phyloP scores from a whole-genome alignment of 1,140 invertebrate species.

The Potamilus streckersoni region DNA sequence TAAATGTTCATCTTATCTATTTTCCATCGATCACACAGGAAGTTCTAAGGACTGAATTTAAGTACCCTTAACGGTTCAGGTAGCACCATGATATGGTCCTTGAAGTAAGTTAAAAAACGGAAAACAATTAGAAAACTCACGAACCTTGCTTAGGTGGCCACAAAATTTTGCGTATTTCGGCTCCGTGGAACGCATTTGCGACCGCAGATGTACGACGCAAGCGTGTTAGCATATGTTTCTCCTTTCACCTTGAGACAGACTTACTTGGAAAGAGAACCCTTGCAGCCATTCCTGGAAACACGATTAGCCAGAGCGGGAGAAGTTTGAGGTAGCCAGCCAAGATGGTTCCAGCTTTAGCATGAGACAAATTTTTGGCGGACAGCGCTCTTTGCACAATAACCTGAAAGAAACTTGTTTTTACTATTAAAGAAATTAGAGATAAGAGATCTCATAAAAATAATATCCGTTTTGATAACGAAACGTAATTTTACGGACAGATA shows the following conservation, averaged over 20 bases:
- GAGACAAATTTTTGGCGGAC: constrained; percentile 71
- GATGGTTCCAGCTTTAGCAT: constrained; percentile 73
- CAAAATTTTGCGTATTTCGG: neutral
- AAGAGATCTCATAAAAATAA: no score
- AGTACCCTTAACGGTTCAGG: no score
- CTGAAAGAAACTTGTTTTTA: constrained; percentile 45
- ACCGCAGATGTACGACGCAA: neutral
- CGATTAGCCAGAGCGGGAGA: constrained; percentile 72
- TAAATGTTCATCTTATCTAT: no score
- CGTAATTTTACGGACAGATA: no score
- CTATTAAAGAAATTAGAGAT: no score
- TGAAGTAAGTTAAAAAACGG: no score
- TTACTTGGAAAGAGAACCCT: constrained; percentile 69
- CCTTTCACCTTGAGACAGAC: neutral
- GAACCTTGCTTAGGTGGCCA: neutral
- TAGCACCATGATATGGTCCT: no score
- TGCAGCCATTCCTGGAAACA: constrained; percentile 74
- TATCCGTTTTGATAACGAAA: no score
- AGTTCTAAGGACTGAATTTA: no score
- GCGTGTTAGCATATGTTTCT: neutral
- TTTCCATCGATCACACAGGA: no score
- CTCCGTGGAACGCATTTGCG: neutral
- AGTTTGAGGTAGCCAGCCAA: constrained; percentile 73
- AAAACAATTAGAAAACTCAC: no score
- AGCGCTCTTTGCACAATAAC: constrained; percentile 74